Conservation (phyloP, 2,113 vertebrate species). For the Agapornis roseicollis region DNA sequence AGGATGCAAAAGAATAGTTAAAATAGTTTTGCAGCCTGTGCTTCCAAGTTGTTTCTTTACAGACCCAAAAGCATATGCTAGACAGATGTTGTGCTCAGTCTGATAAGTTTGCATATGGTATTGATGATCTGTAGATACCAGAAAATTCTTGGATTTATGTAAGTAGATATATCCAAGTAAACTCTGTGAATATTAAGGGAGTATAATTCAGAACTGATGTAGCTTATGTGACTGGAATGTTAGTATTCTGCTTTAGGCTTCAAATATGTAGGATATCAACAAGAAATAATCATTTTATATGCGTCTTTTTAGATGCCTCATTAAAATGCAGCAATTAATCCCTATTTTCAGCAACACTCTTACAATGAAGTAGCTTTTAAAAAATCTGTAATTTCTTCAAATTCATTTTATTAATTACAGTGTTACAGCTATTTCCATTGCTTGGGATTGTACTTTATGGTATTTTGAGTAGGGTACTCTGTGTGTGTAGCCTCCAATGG, state of each 20-base stretch:
- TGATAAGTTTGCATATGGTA: conserved; percentile 32
- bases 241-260: not conserved
- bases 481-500: not conserved
- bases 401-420: not conserved
- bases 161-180: not conserved
- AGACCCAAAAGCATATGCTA: conserved; percentile 15
- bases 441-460: not conserved
- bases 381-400: not conserved
- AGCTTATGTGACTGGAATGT: not conserved
- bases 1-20: conserved; percentile 12
- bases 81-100: conserved; percentile 48
- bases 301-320: not conserved
- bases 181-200: not conserved
- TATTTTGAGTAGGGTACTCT: not conserved
- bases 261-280: not conserved
- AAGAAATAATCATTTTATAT: conserved; percentile 25
- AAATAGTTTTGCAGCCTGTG: not conserved
- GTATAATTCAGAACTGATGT: not conserved
- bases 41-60: conserved; percentile 25
- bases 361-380: not conserved
- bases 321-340: not conserved
- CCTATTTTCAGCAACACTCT: not conserved
- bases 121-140: conserved; percentile 33
- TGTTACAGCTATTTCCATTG: not conserved
- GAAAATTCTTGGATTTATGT: conserved; percentile 30